Conservation (phyloP, 2,888 invertebrate species). For the Psococerastis gibbosa region DNA sequence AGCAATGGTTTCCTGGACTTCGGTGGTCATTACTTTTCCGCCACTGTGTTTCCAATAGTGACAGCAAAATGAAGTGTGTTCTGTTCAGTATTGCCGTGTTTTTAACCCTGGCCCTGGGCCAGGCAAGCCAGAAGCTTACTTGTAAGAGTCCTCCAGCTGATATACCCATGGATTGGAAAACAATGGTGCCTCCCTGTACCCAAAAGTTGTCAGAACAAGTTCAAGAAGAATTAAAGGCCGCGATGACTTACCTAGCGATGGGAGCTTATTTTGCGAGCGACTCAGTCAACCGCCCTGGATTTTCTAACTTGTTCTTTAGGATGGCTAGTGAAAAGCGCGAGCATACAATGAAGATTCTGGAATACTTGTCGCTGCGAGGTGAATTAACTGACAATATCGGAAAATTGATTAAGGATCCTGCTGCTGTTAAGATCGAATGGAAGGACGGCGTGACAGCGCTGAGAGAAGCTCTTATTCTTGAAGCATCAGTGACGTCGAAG, state of each 20-base stretch:
- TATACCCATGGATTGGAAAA: constrained; percentile 42
- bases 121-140: constrained; percentile 20
- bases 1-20: too few species aligned
- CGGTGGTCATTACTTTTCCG: constrained; percentile 44
- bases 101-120: constrained; percentile 3
- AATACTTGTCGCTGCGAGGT: constrained; percentile 74
- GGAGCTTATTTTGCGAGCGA: constrained; percentile 67
- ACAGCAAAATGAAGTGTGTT: background rate
- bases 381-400: constrained; percentile 42
- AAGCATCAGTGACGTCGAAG: constrained; percentile 54
- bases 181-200: constrained; percentile 44
- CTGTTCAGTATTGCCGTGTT: background rate
- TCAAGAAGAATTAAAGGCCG: constrained; percentile 56
- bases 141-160: constrained; percentile 37
- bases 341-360: constrained; percentile 73
- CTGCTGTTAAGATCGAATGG: constrained; percentile 27
- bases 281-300: constrained; percentile 63
- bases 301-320: constrained; percentile 69
- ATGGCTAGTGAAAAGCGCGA: constrained; percentile 71
- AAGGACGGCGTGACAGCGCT: constrained; percentile 45
- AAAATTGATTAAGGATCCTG: constrained; percentile 32
- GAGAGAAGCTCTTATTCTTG: constrained; percentile 54
- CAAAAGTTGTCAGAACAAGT: constrained; percentile 48
- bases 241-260: constrained; percentile 71
- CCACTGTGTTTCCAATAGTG: constrained; percentile 69